Base-by-base conservation (phyloP, 2,888 invertebrate genomes). In the Polylopha cassiicola region DNA sequence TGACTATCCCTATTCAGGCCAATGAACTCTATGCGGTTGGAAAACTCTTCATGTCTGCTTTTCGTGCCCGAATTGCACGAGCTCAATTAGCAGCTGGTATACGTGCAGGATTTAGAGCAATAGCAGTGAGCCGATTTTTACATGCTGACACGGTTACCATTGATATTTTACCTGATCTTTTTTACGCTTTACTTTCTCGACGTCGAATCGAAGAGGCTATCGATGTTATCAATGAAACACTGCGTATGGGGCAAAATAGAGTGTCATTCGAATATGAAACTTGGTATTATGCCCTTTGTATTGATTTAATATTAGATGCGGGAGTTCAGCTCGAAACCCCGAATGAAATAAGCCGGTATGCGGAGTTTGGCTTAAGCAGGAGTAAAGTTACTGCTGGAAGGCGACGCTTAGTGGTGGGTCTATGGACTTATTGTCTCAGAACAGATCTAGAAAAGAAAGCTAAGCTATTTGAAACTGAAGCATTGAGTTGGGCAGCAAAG, bases 231-330 rank as follows among this genome's bases (percentile, higher is more conserved):
- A 66, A 71, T 26, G 60, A 85, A 39, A 52, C 82, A 9, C 53
- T 73, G 32, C 55, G 58, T 16, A 50, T 78, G 37, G 52, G 54
- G 7, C 55, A 67, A 41, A 60, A 52, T 37, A 53, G 61, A 37
- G 42, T 54, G 26, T 61, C 71, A 7, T 55, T 66, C 32, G 72
- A 70, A 29, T 65, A 63, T 44, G 77, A 82, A 52, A 76, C 73
- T 5, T 87, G 87, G 82, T 90, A 89, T 51, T 87, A 88, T 48
- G 87, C 88, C 0, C 71, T 89, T 18, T 87, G 87, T 45, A 73
- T 89, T 37, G 89, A 89, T 36, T 58, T 89, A 50, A 72, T 87
- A 32, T 55, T 89, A 21, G 88, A 91, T 49, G 81, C 89, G 47
- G 85, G 88, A 3, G 84, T 89, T 53, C 71, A 80, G 38, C 50